Evolutionary conservation across 2,888 invertebrate genomes (phyloP), one percentile per base, ranked within the genome.

Genomic region (Eledone cirrhosa): DNA sequence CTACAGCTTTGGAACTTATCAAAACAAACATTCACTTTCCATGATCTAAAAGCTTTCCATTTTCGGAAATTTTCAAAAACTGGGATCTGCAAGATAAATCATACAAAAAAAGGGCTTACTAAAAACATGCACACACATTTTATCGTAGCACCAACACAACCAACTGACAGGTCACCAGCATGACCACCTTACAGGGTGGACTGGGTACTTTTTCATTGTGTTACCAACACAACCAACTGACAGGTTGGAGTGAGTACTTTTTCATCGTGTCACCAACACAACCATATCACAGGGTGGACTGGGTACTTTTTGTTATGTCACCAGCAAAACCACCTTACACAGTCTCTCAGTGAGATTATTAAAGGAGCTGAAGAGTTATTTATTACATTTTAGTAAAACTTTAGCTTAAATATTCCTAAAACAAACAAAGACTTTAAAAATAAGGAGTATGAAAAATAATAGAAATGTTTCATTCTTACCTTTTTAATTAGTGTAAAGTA

Each of bases 401-500:
- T n/a, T n/a, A n/a, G n/a, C n/a, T n/a, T n/a, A n/a, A n/a, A n/a
- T n/a, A n/a, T n/a, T n/a, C n/a, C n/a, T n/a, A n/a, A n/a, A n/a
- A n/a, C n/a, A n/a, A n/a, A n/a, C n/a, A n/a, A n/a, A n/a, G n/a
- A n/a, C n/a, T n/a, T n/a, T n/a, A n/a, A n/a, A n/a, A n/a, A n/a
- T n/a, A n/a, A n/a, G n/a, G n/a, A n/a, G 41, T 3, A 2, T 41
- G 41, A 41, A 41, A 41, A 22, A 63, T 24, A 24, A 19, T 14
- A 63, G 29, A 63, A 63, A n/a, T 76, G 27, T 72, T 29, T 59
- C 78, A 77, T 78, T 78, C 80, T 90, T 90, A 94, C 94, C 90
- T 94, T 93, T 82, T 94, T 94, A n/a, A 97, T 92, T 88, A 94
- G 93, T 65, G 94, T 93, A 87, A 95, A 96, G 89, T 94, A 94